phyloP scores from a whole-genome alignment of 2,888 invertebrate genomes.

The Sarcophaga carnaria region DNA sequence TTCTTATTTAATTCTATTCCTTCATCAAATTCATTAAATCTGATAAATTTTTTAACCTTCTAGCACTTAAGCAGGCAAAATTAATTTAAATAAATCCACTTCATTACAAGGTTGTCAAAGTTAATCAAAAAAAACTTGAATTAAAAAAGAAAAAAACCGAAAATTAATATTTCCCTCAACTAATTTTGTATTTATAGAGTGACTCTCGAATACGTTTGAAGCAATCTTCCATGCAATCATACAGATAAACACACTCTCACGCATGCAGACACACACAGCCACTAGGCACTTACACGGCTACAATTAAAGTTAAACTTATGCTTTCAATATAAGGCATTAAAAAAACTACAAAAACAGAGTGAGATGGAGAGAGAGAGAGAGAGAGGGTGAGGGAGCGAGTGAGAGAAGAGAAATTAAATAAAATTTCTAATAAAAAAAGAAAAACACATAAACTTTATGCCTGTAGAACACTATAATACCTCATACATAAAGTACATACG shows the following conservation, averaged over 20 bases:
- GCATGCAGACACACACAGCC: background rate
- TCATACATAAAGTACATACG: background rate
- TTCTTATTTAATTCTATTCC: no score
- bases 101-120: background rate
- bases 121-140: background rate
- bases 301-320: constrained; percentile 47
- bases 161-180: constrained; percentile 16
- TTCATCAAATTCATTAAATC: background rate
- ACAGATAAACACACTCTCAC: no score
- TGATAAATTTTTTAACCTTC: background rate
- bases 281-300: constrained; percentile 1
- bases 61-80: background rate
- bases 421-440: constrained; percentile 36
- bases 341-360: background rate
- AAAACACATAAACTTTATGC: constrained; percentile 50
- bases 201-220: no score
- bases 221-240: no score
- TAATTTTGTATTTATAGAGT: constrained; percentile 49
- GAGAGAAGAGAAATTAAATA: background rate
- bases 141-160: background rate
- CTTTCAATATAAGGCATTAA: constrained; percentile 35
- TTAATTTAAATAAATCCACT: background rate
- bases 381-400: background rate
- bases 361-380: background rate
- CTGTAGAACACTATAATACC: constrained; percentile 2